Base-by-base conservation (phyloP, 2,113 vertebrate genomes). In the Hypomesus transpacificus region DNA sequence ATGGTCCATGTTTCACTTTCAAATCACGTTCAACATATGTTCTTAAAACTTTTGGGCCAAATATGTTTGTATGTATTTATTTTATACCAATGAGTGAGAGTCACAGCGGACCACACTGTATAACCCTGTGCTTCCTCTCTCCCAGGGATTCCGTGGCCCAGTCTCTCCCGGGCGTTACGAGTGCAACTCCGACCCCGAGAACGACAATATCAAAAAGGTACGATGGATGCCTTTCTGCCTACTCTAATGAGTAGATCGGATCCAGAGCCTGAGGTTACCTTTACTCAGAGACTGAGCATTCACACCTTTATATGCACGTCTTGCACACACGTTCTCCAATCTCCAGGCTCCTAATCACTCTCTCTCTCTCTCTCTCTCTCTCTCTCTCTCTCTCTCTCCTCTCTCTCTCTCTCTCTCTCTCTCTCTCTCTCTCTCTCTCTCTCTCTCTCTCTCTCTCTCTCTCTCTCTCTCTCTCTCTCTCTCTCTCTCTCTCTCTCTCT, bases 161-260 rank as follows among this genome's bases (percentile, higher is more conserved):
- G 82, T 87, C 56, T 89, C 91, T 67, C 83, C 89, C 63, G 84
- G 70, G 2, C 87, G 86, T 46, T 87, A 85, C 1, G 91, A 92
- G 66, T 88, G 83, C 58, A 84, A 76, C 82, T 88, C 87, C 13
- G 92, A 92, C 78, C 79, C 80, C 0, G 91, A 91, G 79, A 90
- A 81, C 67, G 86, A 81, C 82, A 86, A 73, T 66, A 84, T 91
- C 74, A 92, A 92, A 85, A 93, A 91, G 90, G 90, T 92, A 88
- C 80, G 51, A 28, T 16, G 7, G 20, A 6, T 28, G 14, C 57
- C 8, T 26, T 26, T 26, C 6, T 56, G 26, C 4, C 56, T n/a
- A n/a, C 20, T 50, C 28, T 70, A 26, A 26, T 26, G 56, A 14
- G 21, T 34, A 34, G 3, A 34, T 34, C 4, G 31, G 31, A 34